phyloP scores from a whole-genome alignment of 1,140 invertebrate genomes.

The Drosophila asahinai region DNA sequence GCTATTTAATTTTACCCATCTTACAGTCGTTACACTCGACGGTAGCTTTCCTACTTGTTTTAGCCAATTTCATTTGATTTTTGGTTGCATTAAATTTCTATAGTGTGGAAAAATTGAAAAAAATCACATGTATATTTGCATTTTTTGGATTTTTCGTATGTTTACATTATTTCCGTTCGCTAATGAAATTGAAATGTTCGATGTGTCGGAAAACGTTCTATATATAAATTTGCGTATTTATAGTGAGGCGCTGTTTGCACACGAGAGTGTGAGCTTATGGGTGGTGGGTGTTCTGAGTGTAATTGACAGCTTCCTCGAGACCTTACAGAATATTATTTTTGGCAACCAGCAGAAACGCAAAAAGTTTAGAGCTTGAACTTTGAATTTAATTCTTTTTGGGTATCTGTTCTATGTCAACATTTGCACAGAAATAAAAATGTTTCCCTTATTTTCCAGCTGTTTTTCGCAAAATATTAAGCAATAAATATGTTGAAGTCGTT shows the following conservation, averaged over 20 bases:
- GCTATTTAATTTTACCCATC: too few relatives aligned
- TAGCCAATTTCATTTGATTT: conserved; percentile 28
- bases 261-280: conserved; percentile 14
- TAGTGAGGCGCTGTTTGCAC: conserved; percentile 23
- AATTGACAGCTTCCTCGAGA: conserved; percentile 52
- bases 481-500: conserved; percentile 30
- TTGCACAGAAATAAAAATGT: conserved; percentile 30
- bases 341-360: conserved; percentile 41
- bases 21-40: too few relatives aligned
- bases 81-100: conserved; percentile 21
- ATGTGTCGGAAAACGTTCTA: conserved; percentile 39
- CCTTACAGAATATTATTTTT: conserved; percentile 50
- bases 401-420: conserved; percentile 51
- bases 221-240: conserved; percentile 47
- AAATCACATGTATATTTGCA: conserved; percentile 9
- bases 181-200: conserved; percentile 55
- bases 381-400: conserved; percentile 30
- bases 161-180: conserved; percentile 45
- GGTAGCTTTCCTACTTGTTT: not conserved
- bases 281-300: conserved; percentile 28
- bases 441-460: conserved; percentile 36
- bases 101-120: conserved; percentile 20
- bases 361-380: conserved; percentile 30
- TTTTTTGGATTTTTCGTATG: conserved; percentile 16
- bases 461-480: conserved; percentile 60